Conservation (phyloP, 1,140 invertebrate species). For the Drosophila neocordata region DNA sequence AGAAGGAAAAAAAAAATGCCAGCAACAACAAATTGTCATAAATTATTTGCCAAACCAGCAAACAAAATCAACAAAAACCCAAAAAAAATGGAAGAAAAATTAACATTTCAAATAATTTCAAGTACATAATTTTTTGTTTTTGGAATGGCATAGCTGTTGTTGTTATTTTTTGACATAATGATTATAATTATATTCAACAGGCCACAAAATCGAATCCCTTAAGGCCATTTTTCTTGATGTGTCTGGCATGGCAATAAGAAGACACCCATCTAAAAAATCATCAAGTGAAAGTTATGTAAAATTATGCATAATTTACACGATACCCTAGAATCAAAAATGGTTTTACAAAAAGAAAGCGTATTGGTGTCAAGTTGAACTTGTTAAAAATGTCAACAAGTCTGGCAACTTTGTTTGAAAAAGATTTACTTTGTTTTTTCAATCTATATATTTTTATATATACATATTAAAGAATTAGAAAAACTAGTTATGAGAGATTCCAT, state of each 20-base stretch:
- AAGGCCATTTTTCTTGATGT: not conserved
- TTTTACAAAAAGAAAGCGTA: not conserved
- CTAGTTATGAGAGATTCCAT: no score
- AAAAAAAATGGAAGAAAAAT: constrained; percentile 13
- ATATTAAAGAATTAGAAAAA: no score
- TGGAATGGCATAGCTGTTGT: constrained; percentile 23
- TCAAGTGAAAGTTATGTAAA: constrained; percentile 1
- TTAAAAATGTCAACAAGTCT: not conserved
- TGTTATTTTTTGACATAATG: constrained; percentile 43
- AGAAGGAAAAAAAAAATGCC: constrained; percentile 12
- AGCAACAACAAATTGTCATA: constrained; percentile 55
- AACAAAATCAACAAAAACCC: constrained; percentile 35
- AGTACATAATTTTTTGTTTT: constrained; percentile 41
- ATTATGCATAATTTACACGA: not conserved
- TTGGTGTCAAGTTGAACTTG: not conserved
- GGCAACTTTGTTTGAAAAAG: no score
- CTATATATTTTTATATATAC: not conserved
- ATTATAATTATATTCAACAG: constrained; percentile 53
- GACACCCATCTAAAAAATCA: not conserved
- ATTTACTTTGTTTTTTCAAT: no score
- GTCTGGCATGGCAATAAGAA: not conserved
- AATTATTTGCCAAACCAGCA: constrained; percentile 62
- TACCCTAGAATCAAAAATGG: not conserved
- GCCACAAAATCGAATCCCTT: constrained; percentile 31
- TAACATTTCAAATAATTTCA: constrained; percentile 33